Base-by-base conservation (phyloP, 2,113 vertebrate species). In the Tympanuchus pallidicinctus region DNA sequence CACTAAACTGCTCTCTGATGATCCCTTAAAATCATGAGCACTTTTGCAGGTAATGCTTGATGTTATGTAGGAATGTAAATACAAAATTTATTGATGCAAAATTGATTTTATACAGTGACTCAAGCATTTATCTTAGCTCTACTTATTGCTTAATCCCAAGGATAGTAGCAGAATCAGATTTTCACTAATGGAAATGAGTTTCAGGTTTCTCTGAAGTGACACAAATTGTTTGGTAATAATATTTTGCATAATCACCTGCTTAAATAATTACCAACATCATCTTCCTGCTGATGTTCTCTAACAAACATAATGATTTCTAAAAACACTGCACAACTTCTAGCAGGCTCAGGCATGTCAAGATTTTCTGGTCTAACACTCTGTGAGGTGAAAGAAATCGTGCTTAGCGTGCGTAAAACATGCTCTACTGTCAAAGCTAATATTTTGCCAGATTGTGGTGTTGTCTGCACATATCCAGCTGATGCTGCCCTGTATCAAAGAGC, bases 191-290 rank as follows among this genome's bases (percentile, higher is more conserved):
- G 67, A 74, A 89, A 74, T 1, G 0, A 45, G 86, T 86, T 81
- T 66, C 22, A 80, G 48, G 32, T 77, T 89, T 91, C 64, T 95
- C 91, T 93, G 85, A 86, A 94, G 89, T 77, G 79, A 80, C 34
- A 90, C 75, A 91, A 93, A 92, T 86, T 88, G 34, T 86, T 93
- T 81, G 28, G 42, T 81, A 88, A 86, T 36, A 64, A 19, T 38
- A 34, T 81, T 96, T 90, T 95, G 65, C 86, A 91, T 96, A 93
- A 95, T 95, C 45, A 78, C 65, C 72, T 83, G 32, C 74, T 93
- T 81, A 96, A 95, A 80, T 94, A 94, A 94, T 96, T 90, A 74
- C 52, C 34, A 60, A 8, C 47, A 69, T 71, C 54, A 7, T 85
- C 60, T 56, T 90, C 69, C 88, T 86, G 82, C 60, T 96, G 90